Evolutionary conservation across 2,113 vertebrate genomes (phyloP).

Genomic region (Myrmecobius fasciatus): DNA sequence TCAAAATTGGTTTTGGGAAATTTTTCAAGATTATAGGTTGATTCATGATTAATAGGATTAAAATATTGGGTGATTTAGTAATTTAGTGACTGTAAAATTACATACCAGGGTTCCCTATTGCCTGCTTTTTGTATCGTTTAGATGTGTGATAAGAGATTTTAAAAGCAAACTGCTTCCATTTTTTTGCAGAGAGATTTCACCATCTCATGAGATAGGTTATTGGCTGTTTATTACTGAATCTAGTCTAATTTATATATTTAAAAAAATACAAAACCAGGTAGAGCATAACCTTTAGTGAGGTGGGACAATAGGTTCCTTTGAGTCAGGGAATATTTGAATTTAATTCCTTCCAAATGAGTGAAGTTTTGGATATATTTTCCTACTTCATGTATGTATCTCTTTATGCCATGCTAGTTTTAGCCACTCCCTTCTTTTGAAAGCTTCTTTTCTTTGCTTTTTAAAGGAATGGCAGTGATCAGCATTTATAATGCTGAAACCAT

Average conservation of each 20-base stretch:
- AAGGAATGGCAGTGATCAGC: conserved; percentile 76
- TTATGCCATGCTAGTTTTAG: conserved; percentile 72
- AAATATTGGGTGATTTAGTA: conserved; percentile 66
- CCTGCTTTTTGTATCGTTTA: conserved; percentile 37
- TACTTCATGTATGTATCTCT: conserved; percentile 68
- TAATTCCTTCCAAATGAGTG: conserved; percentile 68
- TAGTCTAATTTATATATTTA: conserved; percentile 64
- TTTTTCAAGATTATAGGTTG: conserved; percentile 42
- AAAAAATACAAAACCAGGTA: conserved; percentile 39
- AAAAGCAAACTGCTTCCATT: conserved; percentile 56
- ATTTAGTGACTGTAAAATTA: conserved; percentile 56
- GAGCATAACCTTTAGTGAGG: conserved; percentile 66
- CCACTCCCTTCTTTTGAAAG: conserved; percentile 78
- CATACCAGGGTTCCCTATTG: conserved; percentile 57
- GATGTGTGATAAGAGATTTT: conserved; percentile 50
- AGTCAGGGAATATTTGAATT: conserved; percentile 73
- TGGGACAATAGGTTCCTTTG: conserved; percentile 64
- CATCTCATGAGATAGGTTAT: conserved; percentile 50
- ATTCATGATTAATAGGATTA: conserved; percentile 57
- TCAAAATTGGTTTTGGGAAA: conserved; percentile 33
- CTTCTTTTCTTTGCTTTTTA: conserved; percentile 79
- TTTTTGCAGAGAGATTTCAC: conserved; percentile 63
- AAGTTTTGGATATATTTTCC: conserved; percentile 70
- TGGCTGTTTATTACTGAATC: conserved; percentile 69
- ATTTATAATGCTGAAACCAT: conserved; percentile 79